phyloP scores from a whole-genome alignment of 1,140 invertebrate genomes.

The Penaeus vannamei region DNA sequence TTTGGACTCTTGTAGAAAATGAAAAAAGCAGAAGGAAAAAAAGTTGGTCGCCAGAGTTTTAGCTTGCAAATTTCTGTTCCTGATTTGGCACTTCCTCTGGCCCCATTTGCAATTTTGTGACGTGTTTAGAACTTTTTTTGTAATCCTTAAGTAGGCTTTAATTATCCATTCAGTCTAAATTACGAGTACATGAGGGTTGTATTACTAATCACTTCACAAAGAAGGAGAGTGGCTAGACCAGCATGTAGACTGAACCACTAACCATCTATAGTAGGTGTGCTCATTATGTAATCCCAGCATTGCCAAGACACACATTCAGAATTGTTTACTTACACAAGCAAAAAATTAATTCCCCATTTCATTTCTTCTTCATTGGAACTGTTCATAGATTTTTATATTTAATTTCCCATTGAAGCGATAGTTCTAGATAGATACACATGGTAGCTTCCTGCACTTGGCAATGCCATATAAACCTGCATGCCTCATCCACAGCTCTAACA shows the following conservation, averaged over 20 bases:
- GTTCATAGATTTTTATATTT: too few species aligned
- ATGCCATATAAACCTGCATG: conserved; percentile 29
- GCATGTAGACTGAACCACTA: conserved; percentile 30
- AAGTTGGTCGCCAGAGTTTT: conserved; percentile 31
- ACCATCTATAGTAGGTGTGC: conserved; percentile 11
- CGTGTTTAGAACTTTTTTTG: conserved; percentile 6
- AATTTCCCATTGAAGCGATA: too few species aligned
- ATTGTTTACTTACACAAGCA: background rate
- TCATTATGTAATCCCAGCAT: background rate
- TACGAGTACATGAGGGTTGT: background rate
- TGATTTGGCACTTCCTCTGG: conserved; percentile 47
- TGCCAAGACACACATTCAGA: background rate
- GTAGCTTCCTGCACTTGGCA: background rate
- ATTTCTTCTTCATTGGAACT: too few species aligned
- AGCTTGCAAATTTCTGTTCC: conserved; percentile 42
- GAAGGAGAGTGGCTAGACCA: conserved; percentile 44
- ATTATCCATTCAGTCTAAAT: background rate
- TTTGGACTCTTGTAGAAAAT: conserved; percentile 49
- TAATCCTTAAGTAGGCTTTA: background rate
- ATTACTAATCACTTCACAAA: conserved; percentile 18
- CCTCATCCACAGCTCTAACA: conserved; percentile 34
- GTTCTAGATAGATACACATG: too few species aligned
- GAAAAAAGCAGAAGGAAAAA: conserved; percentile 10
- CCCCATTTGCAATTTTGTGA: conserved; percentile 28
- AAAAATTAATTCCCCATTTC: background rate